Percentiles rank a stretch among this genome's conserved stretches.
Conservation (phyloP, 2,113 vertebrate species). For the Phalacrocorax aristotelis region DNA sequence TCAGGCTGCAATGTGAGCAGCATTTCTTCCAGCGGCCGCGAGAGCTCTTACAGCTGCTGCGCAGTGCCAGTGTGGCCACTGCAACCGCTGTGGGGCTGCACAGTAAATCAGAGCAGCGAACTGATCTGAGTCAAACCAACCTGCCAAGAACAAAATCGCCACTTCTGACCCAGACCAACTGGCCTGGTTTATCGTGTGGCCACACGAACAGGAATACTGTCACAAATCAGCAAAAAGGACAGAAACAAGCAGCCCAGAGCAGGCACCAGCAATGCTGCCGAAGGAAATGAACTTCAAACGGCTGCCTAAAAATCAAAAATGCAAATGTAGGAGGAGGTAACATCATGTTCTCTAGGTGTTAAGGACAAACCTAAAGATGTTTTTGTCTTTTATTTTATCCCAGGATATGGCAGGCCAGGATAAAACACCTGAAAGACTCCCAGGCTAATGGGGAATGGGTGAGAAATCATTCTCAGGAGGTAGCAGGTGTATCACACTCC, state of each 20-base stretch:
- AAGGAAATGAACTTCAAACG: not conserved
- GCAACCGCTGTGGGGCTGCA: not conserved
- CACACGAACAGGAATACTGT: not conserved
- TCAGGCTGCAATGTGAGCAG: not conserved
- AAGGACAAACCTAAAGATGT: constrained; percentile 41
- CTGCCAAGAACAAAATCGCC: not conserved
- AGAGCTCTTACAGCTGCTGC: not conserved
- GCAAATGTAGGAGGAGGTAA: not conserved
- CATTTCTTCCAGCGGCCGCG: rapidly evolving
- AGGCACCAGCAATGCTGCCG: not conserved
- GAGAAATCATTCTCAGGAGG: not conserved
- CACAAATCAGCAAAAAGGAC: not conserved
- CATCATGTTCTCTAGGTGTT: not conserved
- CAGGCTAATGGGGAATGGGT: not conserved
- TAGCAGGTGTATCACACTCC: not conserved
- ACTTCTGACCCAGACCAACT: not conserved
- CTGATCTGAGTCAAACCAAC: not conserved
- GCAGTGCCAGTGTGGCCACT: not conserved
- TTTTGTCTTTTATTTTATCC: not conserved
- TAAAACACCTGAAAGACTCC: not conserved
- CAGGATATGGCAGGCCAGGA: not conserved
- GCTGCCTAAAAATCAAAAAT: not conserved
- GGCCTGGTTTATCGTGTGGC: not conserved
- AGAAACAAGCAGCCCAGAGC: not conserved
- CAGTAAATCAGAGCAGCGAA: not conserved